Evolutionary conservation across 2,888 invertebrate species (phyloP).

Genomic region (Amphiduros pacificus): DNA sequence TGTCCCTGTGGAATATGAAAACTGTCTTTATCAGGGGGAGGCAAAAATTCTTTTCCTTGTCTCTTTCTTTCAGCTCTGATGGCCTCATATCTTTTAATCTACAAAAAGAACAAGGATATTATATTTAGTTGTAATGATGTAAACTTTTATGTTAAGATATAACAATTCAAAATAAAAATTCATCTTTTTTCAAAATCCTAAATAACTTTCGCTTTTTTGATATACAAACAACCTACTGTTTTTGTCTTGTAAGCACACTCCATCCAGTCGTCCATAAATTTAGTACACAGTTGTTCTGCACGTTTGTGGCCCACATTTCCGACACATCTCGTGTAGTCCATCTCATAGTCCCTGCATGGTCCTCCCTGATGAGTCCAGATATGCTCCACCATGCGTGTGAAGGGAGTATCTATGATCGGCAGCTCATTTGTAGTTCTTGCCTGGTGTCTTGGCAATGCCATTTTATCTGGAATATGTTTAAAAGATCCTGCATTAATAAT

Average conservation of each 20-base stretch:
- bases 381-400: conserved; percentile 30
- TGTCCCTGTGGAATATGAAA: conserved; percentile 11
- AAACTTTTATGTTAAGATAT: background rate
- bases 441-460: background rate
- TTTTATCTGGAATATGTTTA: background rate
- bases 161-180: background rate
- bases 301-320: conserved; percentile 30
- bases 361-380: conserved; percentile 33
- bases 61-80: conserved; percentile 27
- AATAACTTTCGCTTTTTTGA: background rate
- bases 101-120: background rate
- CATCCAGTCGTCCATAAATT: conserved; percentile 33
- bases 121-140: background rate
- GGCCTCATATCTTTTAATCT: conserved; percentile 21
- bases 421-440: background rate
- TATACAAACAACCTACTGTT: conserved; percentile 25
- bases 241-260: conserved; percentile 34
- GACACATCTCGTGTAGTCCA: conserved; percentile 39
- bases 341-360: conserved; percentile 35
- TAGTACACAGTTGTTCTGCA: conserved; percentile 28
- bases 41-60: conserved; percentile 16
- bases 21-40: conserved; percentile 24
- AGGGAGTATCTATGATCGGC: conserved; percentile 36
- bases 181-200: too few relatives aligned
- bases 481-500: background rate